Conservation (phyloP, 2,888 invertebrate genomes). For the Ormyrus labotus region DNA sequence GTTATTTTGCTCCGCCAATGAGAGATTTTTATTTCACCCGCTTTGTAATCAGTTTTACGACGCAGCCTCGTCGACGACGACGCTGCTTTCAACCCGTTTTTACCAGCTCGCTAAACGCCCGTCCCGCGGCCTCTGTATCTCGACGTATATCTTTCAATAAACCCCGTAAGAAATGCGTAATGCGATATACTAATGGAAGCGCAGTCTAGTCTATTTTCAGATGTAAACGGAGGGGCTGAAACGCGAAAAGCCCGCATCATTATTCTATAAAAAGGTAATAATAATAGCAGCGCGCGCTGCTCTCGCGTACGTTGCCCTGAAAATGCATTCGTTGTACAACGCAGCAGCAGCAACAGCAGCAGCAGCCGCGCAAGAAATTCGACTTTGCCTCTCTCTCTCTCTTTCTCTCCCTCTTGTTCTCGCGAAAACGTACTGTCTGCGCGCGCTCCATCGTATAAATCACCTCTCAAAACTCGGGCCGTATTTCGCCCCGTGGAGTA, state of each 20-base stretch:
- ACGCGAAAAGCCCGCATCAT: slow-evolving; percentile 31
- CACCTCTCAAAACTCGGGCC: slow-evolving; percentile 26
- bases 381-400: not conserved
- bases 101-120: too few species aligned
- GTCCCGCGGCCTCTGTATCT: too few species aligned
- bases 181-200: too few species aligned
- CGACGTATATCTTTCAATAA: too few species aligned
- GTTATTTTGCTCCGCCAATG: not conserved
- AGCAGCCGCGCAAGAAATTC: slow-evolving; percentile 31
- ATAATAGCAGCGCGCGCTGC: slow-evolving; percentile 4
- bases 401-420: too few species aligned
- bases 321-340: slow-evolving; percentile 40
- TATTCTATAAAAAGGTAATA: slow-evolving; percentile 49
- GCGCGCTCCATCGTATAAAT: slow-evolving; percentile 38
- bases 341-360: not conserved
- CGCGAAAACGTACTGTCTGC: slow-evolving; percentile 31
- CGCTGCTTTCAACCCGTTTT: too few species aligned
- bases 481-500: slow-evolving; percentile 17
- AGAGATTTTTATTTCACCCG: not conserved
- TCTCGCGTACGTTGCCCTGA: slow-evolving; percentile 17
- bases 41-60: too few species aligned
- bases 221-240: not conserved
- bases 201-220: too few species aligned
- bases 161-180: too few species aligned
- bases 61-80: too few species aligned